A percentile compares a stretch with the other conserved stretches of the same genome.
Conservation (phyloP, 2,113 vertebrate genomes). For the Rynchops niger region DNA sequence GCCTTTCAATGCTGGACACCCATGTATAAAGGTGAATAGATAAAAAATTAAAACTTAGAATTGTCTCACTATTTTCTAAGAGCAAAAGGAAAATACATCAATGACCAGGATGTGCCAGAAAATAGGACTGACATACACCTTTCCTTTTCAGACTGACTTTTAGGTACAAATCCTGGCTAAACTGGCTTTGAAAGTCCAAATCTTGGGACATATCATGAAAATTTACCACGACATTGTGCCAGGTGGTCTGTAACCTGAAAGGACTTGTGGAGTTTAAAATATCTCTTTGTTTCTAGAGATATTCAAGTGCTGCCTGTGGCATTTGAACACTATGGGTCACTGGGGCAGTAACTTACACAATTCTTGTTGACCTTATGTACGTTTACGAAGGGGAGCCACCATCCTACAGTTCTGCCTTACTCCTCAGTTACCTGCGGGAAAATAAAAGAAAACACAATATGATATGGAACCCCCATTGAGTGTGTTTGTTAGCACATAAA, state of each 20-base stretch:
- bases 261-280: background rate
- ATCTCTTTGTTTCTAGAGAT: background rate
- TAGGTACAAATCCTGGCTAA: background rate
- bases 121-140: background rate
- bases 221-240: background rate
- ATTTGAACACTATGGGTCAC: background rate
- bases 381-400: background rate
- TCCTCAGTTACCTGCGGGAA: background rate
- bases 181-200: background rate
- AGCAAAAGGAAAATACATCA: background rate
- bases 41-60: background rate
- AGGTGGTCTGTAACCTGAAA: background rate
- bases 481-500: background rate
- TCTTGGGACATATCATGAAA: background rate
- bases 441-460: rapidly evolving
- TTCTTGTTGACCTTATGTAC: background rate
- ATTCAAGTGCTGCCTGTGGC: background rate
- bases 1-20: background rate
- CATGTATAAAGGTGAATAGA: background rate
- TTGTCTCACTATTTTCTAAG: background rate
- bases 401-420: background rate
- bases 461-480: background rate
- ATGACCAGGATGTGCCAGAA: background rate
- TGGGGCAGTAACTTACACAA: background rate
- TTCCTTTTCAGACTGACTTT: background rate